Percentiles rank a stretch among this genome's conserved stretches.
phyloP scores from a whole-genome alignment of 1,140 invertebrate genomes.

The Pygmarrhopalites habei region DNA sequence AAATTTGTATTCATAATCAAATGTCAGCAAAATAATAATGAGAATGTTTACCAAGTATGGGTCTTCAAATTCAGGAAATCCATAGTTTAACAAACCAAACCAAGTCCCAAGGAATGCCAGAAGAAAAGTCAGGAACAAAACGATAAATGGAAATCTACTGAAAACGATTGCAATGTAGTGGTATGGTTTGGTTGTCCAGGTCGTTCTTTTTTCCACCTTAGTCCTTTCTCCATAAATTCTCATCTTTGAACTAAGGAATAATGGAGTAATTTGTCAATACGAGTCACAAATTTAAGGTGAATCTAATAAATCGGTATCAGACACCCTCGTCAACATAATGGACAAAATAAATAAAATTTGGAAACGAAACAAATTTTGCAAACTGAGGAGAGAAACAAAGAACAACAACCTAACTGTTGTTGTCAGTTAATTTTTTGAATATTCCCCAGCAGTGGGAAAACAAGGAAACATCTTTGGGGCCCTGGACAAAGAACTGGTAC shows the following conservation, averaged over 20 bases:
- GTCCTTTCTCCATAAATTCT: background rate
- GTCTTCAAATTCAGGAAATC: slow-evolving; percentile 1
- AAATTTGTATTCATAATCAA: background rate
- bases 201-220: background rate
- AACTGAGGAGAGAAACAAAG: too few relatives aligned
- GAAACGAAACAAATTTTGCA: too few relatives aligned
- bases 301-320: too few relatives aligned
- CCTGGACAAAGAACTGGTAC: too few relatives aligned
- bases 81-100: background rate
- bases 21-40: background rate
- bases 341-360: too few relatives aligned
- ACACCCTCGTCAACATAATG: too few relatives aligned
- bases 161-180: background rate
- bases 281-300: background rate
- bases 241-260: too few relatives aligned
- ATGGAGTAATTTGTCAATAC: background rate
- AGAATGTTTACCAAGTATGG: background rate
- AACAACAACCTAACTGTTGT: too few relatives aligned
- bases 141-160: background rate
- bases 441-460: too few relatives aligned
- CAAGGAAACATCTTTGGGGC: too few relatives aligned
- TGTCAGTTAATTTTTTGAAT: too few relatives aligned
- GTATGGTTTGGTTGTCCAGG: background rate
- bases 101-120: background rate
- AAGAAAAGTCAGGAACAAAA: background rate